Evolutionary conservation across 2,797 vertebrate genomes (phyloP).

Genomic region (Cuniculus paca): DNA sequence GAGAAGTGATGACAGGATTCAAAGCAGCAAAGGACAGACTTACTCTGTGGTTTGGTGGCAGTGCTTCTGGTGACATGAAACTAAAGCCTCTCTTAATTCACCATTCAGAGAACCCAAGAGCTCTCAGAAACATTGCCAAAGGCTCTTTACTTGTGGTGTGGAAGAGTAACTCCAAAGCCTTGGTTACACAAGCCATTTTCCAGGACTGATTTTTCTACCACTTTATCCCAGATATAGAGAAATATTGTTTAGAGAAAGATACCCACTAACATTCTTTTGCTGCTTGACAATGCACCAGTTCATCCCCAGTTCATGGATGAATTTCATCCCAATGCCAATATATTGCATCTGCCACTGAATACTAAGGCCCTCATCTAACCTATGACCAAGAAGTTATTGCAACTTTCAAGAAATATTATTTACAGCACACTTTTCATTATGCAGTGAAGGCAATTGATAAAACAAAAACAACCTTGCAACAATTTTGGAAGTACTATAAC

Average conservation of each 20-base stretch:
- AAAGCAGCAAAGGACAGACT: neutral
- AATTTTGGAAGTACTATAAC: neutral
- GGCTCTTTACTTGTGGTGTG: neutral
- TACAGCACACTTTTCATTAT: neutral
- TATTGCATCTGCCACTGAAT: neutral
- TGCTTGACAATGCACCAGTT: neutral
- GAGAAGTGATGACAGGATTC: neutral
- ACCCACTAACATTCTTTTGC: neutral
- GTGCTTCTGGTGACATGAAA: neutral
- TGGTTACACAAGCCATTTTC: neutral
- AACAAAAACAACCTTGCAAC: neutral
- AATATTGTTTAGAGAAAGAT: neutral
- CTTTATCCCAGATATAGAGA: neutral
- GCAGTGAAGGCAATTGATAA: neutral
- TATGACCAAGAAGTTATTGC: neutral
- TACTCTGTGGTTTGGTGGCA: neutral
- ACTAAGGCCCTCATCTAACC: neutral
- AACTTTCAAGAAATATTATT: neutral
- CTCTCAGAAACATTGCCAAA: neutral
- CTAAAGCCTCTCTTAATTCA: neutral
- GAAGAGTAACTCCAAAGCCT: neutral
- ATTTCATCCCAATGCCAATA: neutral
- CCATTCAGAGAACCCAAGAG: neutral
- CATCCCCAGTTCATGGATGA: neutral
- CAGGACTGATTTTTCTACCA: neutral